These are phyloP conservation scores for Leucoraja ocellata DNA, from an alignment of 2,797 vertebrate genomes.

Conservation along the genomic window DNA sequence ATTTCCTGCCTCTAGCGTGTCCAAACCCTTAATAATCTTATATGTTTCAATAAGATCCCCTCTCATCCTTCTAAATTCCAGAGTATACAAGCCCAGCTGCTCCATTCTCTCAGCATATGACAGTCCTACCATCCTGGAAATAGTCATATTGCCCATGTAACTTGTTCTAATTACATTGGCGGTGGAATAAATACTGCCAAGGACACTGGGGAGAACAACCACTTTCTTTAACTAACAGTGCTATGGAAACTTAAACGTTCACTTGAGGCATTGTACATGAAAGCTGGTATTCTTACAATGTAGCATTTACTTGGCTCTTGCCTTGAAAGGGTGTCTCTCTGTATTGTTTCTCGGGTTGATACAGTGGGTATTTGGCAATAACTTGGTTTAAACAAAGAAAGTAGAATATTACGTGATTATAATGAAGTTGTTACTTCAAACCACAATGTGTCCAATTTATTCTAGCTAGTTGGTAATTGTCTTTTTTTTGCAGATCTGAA, in stretches of 20 bases:
- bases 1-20: no score
- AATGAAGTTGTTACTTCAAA: background rate
- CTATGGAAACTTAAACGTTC: background rate
- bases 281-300: background rate
- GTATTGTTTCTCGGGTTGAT: background rate
- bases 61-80: no score
- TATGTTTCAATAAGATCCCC: no score
- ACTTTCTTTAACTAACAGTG: background rate
- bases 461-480: background rate
- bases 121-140: no score
- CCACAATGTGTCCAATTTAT: background rate
- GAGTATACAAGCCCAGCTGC: no score
- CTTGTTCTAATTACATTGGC: background rate
- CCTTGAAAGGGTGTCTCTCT: background rate
- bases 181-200: background rate
- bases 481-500: slow-evolving; percentile 59
- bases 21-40: no score
- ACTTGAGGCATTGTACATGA: background rate
- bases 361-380: background rate
- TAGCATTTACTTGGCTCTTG: background rate
- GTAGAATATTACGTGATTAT: background rate
- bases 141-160: no score
- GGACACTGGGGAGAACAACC: background rate
- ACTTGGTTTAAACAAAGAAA: background rate
- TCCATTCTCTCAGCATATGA: no score